A percentile compares a stretch with the other conserved stretches of the same genome.
Evolutionary conservation across 2,113 vertebrate genomes (phyloP).

Genomic region (Picathartes gymnocephalus): DNA sequence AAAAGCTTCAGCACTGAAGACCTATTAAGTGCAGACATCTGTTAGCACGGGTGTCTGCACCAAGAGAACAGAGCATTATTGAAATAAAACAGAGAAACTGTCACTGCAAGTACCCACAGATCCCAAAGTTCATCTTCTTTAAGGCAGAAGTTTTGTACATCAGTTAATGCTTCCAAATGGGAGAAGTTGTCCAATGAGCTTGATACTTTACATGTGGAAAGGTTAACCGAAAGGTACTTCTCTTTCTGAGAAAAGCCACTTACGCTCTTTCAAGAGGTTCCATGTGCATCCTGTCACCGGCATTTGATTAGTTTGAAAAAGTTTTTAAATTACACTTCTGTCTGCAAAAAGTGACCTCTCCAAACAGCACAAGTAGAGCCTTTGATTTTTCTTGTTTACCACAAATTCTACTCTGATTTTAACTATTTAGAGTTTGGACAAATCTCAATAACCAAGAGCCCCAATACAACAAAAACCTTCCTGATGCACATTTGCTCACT

Average conservation of each 20-base stretch:
- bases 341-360: constrained; percentile 24
- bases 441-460: not conserved
- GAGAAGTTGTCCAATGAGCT: not conserved
- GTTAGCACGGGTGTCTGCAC: not conserved
- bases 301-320: not conserved
- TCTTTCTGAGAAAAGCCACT: constrained; percentile 40
- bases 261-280: constrained; percentile 1
- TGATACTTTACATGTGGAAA: not conserved
- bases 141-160: not conserved
- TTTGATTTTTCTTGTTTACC: constrained; percentile 20
- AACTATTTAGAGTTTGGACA: not conserved
- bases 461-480: not conserved
- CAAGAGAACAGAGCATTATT: not conserved
- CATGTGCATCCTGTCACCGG: not conserved
- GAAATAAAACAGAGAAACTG: not conserved
- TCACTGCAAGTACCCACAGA: not conserved
- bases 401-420: not conserved
- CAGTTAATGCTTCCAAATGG: not conserved
- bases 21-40: not conserved
- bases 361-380: not conserved
- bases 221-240: not conserved
- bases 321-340: constrained; percentile 3
- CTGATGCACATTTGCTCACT: not conserved
- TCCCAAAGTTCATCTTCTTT: not conserved
- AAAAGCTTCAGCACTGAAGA: not conserved